These are phyloP conservation scores for Chaetura pelagica DNA, from an alignment of 2,113 vertebrate species.

Conservation along the genomic window DNA sequence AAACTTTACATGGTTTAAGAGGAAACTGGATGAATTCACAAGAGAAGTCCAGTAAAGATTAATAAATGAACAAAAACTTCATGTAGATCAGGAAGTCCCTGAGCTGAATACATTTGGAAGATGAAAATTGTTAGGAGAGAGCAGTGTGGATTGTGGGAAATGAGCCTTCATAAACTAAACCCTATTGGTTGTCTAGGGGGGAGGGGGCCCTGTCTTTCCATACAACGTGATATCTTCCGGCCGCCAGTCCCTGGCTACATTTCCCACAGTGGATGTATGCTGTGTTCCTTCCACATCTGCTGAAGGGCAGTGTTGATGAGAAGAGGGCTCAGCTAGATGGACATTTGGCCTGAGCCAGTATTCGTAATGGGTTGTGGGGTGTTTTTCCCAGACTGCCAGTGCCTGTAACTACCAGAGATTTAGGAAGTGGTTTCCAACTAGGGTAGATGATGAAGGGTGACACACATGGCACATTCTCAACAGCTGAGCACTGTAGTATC, in stretches of 20 bases:
- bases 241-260: no score
- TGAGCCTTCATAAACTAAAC: no score
- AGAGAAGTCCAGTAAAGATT: neutral
- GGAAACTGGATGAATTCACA: neutral
- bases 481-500: neutral
- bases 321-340: neutral
- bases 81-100: neutral
- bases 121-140: neutral
- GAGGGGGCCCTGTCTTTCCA: no score
- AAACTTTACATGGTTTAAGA: neutral
- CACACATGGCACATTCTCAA: neutral
- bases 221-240: no score
- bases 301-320: neutral
- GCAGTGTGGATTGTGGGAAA: no score
- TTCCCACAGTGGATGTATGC: no score
- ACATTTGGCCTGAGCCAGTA: neutral
- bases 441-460: neutral
- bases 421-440: neutral
- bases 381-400: neutral
- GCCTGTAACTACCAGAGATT: neutral
- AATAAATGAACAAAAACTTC: neutral
- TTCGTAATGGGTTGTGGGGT: accelerated
- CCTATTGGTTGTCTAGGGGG: no score
- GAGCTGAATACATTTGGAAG: neutral
- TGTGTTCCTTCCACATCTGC: neutral